Evolutionary conservation across 2,888 invertebrate species (phyloP).

Genomic region (Celastrina argiolus): DNA sequence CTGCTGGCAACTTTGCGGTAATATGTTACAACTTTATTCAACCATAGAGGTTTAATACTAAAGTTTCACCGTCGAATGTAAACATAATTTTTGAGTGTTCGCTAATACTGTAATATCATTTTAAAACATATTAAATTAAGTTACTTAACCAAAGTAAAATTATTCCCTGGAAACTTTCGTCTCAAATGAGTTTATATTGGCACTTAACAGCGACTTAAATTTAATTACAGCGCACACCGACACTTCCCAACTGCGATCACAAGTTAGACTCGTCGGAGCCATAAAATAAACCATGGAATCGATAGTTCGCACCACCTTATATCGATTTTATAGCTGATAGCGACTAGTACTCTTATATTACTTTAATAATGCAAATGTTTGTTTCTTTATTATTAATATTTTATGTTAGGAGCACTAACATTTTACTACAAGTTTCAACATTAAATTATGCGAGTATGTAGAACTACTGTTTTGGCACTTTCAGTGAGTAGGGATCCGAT

Average conservation of each 20-base stretch:
- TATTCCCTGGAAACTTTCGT: not conserved
- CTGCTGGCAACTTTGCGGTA: not conserved
- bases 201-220: slow-evolving; percentile 8
- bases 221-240: slow-evolving; percentile 8
- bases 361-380: not conserved
- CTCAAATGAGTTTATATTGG: slow-evolving; percentile 5
- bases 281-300: slow-evolving; percentile 15
- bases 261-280: slow-evolving; percentile 11
- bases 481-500: no score
- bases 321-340: slow-evolving; percentile 9
- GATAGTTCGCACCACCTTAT: not conserved
- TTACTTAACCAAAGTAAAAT: not conserved
- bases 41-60: not conserved
- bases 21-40: slow-evolving; percentile 1
- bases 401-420: not conserved
- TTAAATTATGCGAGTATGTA: no score
- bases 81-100: no score
- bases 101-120: no score
- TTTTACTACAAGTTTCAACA: no score
- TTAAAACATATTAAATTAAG: not conserved
- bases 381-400: not conserved
- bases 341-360: not conserved
- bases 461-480: no score
- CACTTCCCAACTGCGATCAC: slow-evolving; percentile 7
- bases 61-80: not conserved